These are phyloP conservation scores for Bufo gargarizans DNA, from an alignment of 2,113 vertebrate species.

Conservation along the genomic window DNA sequence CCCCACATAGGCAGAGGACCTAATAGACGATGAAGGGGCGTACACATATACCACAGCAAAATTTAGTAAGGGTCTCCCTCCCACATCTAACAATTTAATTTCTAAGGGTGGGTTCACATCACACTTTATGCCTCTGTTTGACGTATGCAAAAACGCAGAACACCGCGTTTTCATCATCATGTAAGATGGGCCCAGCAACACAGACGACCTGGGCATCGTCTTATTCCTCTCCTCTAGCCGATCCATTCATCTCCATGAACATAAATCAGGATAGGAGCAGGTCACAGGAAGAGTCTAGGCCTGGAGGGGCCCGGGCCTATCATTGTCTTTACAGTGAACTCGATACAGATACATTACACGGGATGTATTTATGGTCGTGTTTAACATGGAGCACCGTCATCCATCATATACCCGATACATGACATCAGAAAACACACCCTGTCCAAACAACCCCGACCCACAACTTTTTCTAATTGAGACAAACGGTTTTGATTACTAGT, in stretches of 20 bases:
- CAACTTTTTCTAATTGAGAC: too few relatives aligned
- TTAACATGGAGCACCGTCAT: not conserved
- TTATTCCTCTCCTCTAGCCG: not conserved
- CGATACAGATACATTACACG: conserved; percentile 36
- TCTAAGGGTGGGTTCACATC: too few relatives aligned
- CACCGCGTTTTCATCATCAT: too few relatives aligned
- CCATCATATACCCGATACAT: conserved; percentile 24
- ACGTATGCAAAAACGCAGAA: too few relatives aligned
- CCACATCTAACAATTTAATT: too few relatives aligned
- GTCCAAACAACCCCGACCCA: not conserved
- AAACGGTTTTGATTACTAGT: too few relatives aligned
- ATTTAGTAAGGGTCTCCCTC: too few relatives aligned
- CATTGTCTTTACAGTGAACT: conserved; percentile 38
- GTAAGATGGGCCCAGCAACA: not conserved
- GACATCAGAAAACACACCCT: not conserved
- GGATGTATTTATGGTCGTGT: conserved; percentile 22
- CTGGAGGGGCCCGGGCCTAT: conserved; percentile 3
- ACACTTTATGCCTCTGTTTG: too few relatives aligned
- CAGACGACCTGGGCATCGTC: not conserved
- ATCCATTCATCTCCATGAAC: conserved; percentile 1
- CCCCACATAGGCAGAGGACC: too few relatives aligned
- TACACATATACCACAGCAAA: too few relatives aligned
- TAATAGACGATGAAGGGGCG: too few relatives aligned
- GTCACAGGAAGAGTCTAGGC: conserved; percentile 20
- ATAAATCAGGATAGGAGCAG: conserved; percentile 8